Conservation (phyloP, 2,113 vertebrate species). For the Pelodiscus sinensis region DNA sequence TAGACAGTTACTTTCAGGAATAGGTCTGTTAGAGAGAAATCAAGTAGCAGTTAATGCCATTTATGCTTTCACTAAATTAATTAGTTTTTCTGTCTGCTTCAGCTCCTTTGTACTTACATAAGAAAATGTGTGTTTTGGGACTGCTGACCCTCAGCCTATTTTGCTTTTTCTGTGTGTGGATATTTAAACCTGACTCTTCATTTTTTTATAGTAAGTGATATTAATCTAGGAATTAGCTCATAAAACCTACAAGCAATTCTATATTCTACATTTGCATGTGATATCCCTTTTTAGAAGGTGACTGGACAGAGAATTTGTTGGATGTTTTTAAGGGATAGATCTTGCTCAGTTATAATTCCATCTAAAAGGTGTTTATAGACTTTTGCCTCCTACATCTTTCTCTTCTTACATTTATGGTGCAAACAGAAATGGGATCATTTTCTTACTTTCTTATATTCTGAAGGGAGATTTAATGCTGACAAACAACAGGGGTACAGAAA, state of each 20-base stretch:
- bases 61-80: conserved; percentile 36
- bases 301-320: not conserved
- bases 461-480: not conserved
- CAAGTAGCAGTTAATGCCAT: conserved; percentile 3
- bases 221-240: not conserved
- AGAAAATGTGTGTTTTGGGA: not conserved
- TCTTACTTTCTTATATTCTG: not conserved
- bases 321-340: not conserved
- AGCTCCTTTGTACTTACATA: conserved; percentile 4
- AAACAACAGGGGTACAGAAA: not conserved
- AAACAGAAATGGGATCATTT: not conserved
- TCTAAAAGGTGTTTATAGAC: not conserved
- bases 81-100: conserved; percentile 34
- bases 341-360: not conserved
- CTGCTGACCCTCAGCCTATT: conserved; percentile 5
- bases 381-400: not conserved
- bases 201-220: not conserved
- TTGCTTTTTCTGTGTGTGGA: not conserved
- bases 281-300: not conserved
- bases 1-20: not conserved
- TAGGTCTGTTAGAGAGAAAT: not conserved
- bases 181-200: not conserved
- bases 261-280: not conserved
- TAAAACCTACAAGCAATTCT: not conserved
- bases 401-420: not conserved